Evolutionary conservation across 1,140 invertebrate genomes (phyloP), one percentile per base, ranked within the genome.

Genomic region (Gonioctena quinquepunctata): DNA sequence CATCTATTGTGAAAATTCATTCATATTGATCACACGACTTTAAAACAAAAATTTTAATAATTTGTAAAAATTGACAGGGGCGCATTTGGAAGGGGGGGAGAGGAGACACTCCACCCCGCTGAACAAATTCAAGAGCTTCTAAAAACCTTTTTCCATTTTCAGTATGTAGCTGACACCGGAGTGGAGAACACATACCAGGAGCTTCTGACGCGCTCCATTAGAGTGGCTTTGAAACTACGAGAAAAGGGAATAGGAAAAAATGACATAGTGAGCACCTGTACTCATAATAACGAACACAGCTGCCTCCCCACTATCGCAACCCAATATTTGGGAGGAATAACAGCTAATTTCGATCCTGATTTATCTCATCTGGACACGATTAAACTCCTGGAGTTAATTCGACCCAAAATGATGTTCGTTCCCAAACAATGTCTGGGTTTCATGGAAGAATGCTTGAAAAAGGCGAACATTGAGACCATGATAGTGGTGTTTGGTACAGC

Each of bases 401-500:
- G 49, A 22, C 63, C 63, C 11, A 65, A 65, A 65, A 26, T 65
- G 16, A 16, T 65, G n/a, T 65, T 65, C 28, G 63, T 65, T 2
- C 19, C 23, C n/a, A 8, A 50, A 50, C 42, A 65, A 13, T 49
- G 42, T 13, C 18, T 65, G 26, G 5, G 8, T 27, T 27, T 65
- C 22, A 56, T 65, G 48, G 63, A 65, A 65, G 27, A 52, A 5
- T 52, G 63, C 22, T 27, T 65, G 48, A 27, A 25, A 2, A 28
- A 56, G 26, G 22, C 63, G 7, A 16, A 52, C 8, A 22, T 72
- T 8, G 33, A 71, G 2, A 11, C 25, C 25, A 22, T 73, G 61
- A 65, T 77, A 59, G 57, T 77, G 2, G 68, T 76, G 54, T 73
- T 76, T 68, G 69, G 70, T 1, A 23, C 49, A 26, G 22, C 33